Percentiles rank a stretch among this genome's conserved stretches.
Evolutionary conservation across 2,113 vertebrate genomes (phyloP).

Genomic region (Oreochromis tanganicae): DNA sequence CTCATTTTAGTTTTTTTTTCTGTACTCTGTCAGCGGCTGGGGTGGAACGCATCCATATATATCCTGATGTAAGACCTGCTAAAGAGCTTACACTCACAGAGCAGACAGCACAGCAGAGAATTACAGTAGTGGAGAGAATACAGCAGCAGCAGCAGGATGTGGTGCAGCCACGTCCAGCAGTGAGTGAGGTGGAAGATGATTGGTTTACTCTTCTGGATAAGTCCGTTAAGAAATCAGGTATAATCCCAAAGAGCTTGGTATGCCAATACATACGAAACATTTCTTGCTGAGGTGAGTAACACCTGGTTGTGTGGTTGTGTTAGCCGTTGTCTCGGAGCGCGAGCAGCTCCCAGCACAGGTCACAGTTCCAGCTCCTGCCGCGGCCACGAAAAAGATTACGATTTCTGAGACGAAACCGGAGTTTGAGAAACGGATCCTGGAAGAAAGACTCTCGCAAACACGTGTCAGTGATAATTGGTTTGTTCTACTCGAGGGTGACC

Average conservation of each 20-base stretch:
- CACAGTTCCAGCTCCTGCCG: not conserved
- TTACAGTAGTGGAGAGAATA: not conserved
- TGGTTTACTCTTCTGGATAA: constrained; percentile 50
- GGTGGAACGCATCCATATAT: not conserved
- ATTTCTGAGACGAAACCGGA: constrained; percentile 19
- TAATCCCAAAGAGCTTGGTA: not conserved
- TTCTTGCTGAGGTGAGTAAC: not conserved
- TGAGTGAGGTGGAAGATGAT: constrained; percentile 49
- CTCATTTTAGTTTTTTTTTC: not conserved
- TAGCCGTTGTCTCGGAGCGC: constrained; percentile 13
- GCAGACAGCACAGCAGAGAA: not conserved
- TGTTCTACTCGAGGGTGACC: constrained; percentile 54
- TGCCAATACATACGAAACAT: not conserved
- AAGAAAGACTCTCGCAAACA: constrained; percentile 33
- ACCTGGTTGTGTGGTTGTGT: constrained; percentile 10
- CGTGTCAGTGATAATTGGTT: constrained; percentile 64
- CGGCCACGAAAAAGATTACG: not conserved
- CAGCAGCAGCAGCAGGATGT: not conserved
- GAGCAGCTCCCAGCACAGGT: constrained; percentile 2
- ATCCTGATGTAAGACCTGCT: not conserved
- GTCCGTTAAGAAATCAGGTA: constrained; percentile 57
- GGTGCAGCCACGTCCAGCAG: not conserved
- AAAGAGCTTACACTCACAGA: constrained; percentile 11
- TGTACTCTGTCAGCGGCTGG: constrained; percentile 7
- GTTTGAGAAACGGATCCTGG: constrained; percentile 51